A percentile compares a stretch with the other conserved stretches of the same genome.
These are phyloP conservation scores for Telmatherina bonti DNA, from an alignment of 2,797 vertebrate genomes.

Conservation along the genomic window DNA sequence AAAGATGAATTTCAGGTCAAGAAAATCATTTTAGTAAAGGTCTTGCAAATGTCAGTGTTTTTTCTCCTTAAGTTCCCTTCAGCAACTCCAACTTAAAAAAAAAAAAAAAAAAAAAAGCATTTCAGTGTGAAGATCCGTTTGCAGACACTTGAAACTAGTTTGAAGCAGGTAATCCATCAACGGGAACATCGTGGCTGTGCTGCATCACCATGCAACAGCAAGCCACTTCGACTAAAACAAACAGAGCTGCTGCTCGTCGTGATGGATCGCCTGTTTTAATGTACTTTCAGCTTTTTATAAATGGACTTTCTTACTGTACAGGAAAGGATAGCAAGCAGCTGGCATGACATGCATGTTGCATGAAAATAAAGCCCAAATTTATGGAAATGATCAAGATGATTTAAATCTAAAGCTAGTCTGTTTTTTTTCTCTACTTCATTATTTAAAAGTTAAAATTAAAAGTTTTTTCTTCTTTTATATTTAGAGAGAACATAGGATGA, in stretches of 20 bases:
- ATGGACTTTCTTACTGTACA: not conserved
- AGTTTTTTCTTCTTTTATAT: not conserved
- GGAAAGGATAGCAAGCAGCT: constrained; percentile 15
- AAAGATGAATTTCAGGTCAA: not conserved
- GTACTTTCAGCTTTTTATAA: constrained; percentile 15
- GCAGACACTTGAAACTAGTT: not conserved
- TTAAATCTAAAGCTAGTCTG: not conserved
- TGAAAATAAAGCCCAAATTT: constrained; percentile 4
- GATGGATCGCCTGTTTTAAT: constrained; percentile 33
- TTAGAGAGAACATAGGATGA: constrained; percentile 33
- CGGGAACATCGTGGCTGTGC: constrained; percentile 5
- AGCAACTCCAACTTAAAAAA: constrained; percentile 10
- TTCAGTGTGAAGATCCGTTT: not conserved
- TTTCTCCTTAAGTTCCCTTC: not conserved
- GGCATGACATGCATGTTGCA: not conserved
- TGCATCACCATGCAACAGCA: constrained; percentile 14
- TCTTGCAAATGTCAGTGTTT: not conserved
- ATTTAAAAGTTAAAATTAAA: constrained; percentile 39
- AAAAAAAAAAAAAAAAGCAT: too few species aligned
- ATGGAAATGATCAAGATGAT: too few species aligned
- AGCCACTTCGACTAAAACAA: constrained; percentile 26
- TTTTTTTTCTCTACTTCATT: constrained; percentile 21
- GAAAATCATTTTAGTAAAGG: constrained; percentile 1
- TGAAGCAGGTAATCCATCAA: constrained; percentile 44
- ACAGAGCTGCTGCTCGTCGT: constrained; percentile 21